Conservation (phyloP, 1,140 invertebrate species). For the Papilio dardanus region DNA sequence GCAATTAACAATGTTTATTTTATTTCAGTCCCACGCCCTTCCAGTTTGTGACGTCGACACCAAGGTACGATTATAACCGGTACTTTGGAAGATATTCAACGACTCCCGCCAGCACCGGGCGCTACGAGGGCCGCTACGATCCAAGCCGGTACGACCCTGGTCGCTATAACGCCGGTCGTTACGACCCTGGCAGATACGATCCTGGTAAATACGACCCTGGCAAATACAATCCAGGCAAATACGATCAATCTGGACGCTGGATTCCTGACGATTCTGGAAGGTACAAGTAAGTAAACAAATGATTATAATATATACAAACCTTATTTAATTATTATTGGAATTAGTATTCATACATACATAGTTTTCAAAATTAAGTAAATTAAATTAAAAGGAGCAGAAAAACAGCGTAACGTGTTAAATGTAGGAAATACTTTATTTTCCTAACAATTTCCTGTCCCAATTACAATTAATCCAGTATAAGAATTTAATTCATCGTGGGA, state of each 20-base stretch:
- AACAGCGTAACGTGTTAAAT: no score
- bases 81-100: constrained; percentile 10
- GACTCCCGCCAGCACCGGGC: constrained; percentile 45
- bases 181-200: constrained; percentile 57
- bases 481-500: no score
- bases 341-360: no score
- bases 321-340: no score
- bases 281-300: constrained; percentile 73
- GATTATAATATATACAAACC: no score
- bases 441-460: no score
- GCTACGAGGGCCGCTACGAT: constrained; percentile 58
- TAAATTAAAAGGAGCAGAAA: no score
- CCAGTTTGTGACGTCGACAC: constrained; percentile 24
- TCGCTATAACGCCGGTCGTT: constrained; percentile 36
- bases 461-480: no score
- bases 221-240: constrained; percentile 48
- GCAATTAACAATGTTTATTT: not conserved
- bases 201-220: constrained; percentile 50
- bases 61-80: constrained; percentile 44
- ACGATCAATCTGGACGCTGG: constrained; percentile 29
- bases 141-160: constrained; percentile 48
- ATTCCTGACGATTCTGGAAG: constrained; percentile 63
- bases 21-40: constrained; percentile 33
- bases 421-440: no score
- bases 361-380: no score